Conservation (phyloP, 2,113 vertebrate genomes). For the Leptobrachium leishanense region DNA sequence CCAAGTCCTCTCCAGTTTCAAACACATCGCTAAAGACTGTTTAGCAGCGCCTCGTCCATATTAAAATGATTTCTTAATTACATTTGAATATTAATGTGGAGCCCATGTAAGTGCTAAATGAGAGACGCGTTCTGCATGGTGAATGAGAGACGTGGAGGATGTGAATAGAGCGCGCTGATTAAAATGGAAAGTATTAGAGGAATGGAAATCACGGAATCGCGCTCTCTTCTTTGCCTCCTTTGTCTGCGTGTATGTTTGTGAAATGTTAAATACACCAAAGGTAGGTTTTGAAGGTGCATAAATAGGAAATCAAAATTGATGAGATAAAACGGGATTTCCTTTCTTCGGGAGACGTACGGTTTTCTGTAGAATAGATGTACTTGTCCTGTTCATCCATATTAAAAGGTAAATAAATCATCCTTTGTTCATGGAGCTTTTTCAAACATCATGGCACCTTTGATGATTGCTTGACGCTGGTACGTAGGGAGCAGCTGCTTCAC, state of each 20-base stretch:
- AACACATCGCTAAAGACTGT: conserved; percentile 27
- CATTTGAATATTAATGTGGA: conserved; percentile 43
- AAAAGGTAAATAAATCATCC: not conserved
- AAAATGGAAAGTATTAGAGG: not conserved
- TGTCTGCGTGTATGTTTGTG: conserved; percentile 35
- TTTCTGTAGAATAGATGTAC: conserved; percentile 32
- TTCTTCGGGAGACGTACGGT: conserved; percentile 1
- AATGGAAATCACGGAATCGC: conserved; percentile 18
- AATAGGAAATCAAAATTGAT: conserved; percentile 32
- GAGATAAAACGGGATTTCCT: conserved; percentile 29
- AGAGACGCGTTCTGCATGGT: conserved; percentile 32
- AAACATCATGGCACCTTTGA: conserved; percentile 2
- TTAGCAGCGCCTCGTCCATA: conserved; percentile 35
- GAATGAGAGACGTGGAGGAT: conserved; percentile 3
- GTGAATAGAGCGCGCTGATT: conserved; percentile 19
- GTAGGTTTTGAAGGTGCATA: conserved; percentile 17
- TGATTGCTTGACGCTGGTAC: not conserved
- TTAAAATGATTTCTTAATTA: conserved; percentile 47
- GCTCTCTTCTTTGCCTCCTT: conserved; percentile 8
- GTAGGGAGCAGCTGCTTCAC: too few relatives aligned
- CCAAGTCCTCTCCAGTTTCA: not conserved
- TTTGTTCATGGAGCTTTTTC: not conserved
- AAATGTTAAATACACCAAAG: conserved; percentile 36
- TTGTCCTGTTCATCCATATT: not conserved
- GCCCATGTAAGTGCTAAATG: conserved; percentile 31